Base-by-base conservation (phyloP, 2,113 vertebrate genomes). In the Peromyscus leucopus region DNA sequence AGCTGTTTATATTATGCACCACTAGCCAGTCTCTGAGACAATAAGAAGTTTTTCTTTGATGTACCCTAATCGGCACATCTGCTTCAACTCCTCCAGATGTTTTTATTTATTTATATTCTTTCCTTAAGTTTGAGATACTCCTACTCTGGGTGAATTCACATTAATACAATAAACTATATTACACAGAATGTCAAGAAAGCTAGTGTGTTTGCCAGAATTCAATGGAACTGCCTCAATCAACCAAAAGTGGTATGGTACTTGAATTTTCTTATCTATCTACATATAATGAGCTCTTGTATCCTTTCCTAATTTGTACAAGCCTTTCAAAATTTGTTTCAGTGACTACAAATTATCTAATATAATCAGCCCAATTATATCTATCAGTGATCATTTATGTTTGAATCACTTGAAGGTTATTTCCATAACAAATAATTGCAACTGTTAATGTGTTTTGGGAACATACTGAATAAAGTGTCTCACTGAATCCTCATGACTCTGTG, bases 31-130 rank as follows among this genome's bases (percentile, higher is more conserved):
- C 90, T 72, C 94, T 57, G 51, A 75, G 93, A 93, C 93, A 93
- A 94, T 93, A 89, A 90, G 5, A 39, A 22, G 42, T 57, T 90
- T 92, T 83, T 69, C 95, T 98, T 97, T 97, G 97, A 97, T 97
- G 96, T 93, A 26, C 36, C 74, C 88, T 46, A 74, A 10, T 79
- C 80, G 39, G 65, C 78, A 97, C 97, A 97, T 97, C 93, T 97
- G 97, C 93, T 95, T 90, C 85, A 71, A 55, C 57, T 94, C 59
- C 76, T 95, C 85, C 97, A 97, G 96, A 97, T 97, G 96, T 89
- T 97, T 85, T 2, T 91, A 95, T 96, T 96, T 97, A 97, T 97
- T 97, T 96, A 96, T 94, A 96, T 83, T 97, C 94, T 76, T 84
- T 72, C 79, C 84, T 94, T 90, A 75, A 80, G 57, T 92, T 90